Evolutionary conservation across 2,888 invertebrate species (phyloP), one percentile per base, ranked within the genome.

Genomic region (Anagyrus pseudococci): DNA sequence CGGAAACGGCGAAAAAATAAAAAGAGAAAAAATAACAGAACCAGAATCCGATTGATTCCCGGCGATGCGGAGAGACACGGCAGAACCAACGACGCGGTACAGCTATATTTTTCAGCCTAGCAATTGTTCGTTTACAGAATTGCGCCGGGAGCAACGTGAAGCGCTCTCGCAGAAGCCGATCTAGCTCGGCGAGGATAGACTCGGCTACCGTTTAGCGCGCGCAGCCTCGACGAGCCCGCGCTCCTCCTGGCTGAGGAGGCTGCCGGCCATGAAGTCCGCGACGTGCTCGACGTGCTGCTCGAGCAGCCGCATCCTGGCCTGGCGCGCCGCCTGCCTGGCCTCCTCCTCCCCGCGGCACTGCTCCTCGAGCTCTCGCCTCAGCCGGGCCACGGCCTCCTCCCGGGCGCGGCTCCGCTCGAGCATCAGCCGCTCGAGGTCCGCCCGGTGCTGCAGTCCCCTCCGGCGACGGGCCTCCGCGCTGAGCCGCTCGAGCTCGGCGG

Each of bases 351-450:
- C 47, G 3, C 22, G 58, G 6, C 60, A 66, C 19, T 69, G 64
- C 44, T 63, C 64, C 47, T 72, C 67, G 2, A 66, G 54, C 4
- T 64, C 66, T 44, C 66, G 52, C 41, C 68, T 67, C 13, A 69
- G 64, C 22, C 54, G 66, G 2, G 44, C 54, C 37, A 75, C 52
- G 22, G 74, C 73, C 17, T 66, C 37, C 7, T 71, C 71, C n/a
- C 73, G 70, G 15, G 71, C 68, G 19, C 19, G 67, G 8, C 62
- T 66, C 10, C 76, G 72, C 15, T 75, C 72, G n/a, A 68, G 67
- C 60, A 78, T 73, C 46, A 78, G 41, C 10, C 48, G 54, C 47
- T 68, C 67, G 54, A 79, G 67, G 19, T 78, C 77, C 4, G 70
- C 65, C 2, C 72, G 71, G 63, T 76, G 75, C 22, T 68, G 67